Evolutionary conservation across 1,140 invertebrate species (phyloP).

Genomic region (Stegodyphus dumicola): DNA sequence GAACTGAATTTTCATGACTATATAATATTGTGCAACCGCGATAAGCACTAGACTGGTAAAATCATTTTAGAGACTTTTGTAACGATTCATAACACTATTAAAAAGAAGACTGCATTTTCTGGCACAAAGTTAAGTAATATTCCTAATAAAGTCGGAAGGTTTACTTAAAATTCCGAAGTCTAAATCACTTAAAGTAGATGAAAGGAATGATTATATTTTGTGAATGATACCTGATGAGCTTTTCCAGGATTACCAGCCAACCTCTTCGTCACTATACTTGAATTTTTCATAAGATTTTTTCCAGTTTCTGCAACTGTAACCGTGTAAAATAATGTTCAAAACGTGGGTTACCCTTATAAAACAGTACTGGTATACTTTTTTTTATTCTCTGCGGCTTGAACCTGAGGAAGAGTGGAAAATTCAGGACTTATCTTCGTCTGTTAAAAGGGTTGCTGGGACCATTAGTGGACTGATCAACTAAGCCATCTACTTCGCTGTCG

Average conservation of each 20-base stretch:
- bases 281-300: no score
- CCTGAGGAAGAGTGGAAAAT: neutral
- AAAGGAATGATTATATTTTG: neutral
- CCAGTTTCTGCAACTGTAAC: no score
- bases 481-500: slow-evolving; percentile 58
- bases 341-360: no score
- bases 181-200: neutral
- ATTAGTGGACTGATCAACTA: slow-evolving; percentile 62
- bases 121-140: neutral
- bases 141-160: neutral
- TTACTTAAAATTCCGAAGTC: neutral
- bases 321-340: no score
- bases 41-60: no score
- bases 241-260: neutral
- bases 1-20: no score
- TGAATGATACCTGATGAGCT: neutral
- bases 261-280: no score
- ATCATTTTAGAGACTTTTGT: no score
- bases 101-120: neutral
- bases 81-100: neutral
- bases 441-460: slow-evolving; percentile 62
- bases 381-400: neutral
- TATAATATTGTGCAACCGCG: no score
- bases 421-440: slow-evolving; percentile 54
- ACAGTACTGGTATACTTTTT: neutral